Evolutionary conservation across 2,888 invertebrate genomes (phyloP).

Genomic region (Barypeithes pellucidus): DNA sequence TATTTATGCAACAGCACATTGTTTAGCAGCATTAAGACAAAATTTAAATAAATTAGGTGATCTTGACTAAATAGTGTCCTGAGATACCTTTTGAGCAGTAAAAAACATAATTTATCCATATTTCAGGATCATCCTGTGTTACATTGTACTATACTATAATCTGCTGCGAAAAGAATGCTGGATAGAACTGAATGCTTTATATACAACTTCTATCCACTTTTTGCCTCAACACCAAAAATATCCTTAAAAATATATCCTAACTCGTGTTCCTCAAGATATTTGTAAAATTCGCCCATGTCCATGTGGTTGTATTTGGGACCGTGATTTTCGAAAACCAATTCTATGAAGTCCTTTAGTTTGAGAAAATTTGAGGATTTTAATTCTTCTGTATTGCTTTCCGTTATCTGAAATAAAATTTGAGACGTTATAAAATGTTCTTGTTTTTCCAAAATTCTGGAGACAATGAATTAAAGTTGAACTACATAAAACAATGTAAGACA

Average conservation of each 20-base stretch:
- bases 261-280: slow-evolving; percentile 81
- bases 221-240: slow-evolving; percentile 79
- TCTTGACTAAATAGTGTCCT: too few relatives aligned
- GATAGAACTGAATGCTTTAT: not conserved
- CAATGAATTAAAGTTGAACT: too few relatives aligned
- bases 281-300: slow-evolving; percentile 85
- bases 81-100: too few relatives aligned
- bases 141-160: too few relatives aligned
- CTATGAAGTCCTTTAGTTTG: slow-evolving; percentile 80
- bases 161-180: not conserved
- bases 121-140: too few relatives aligned
- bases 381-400: slow-evolving; percentile 73
- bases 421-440: too few relatives aligned
- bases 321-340: slow-evolving; percentile 75
- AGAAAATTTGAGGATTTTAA: slow-evolving; percentile 67
- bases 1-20: too few relatives aligned
- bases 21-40: too few relatives aligned
- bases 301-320: slow-evolving; percentile 74
- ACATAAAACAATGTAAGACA: too few relatives aligned
- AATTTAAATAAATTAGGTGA: too few relatives aligned
- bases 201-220: slow-evolving; percentile 38
- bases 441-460: too few relatives aligned
- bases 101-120: too few relatives aligned
- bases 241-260: slow-evolving; percentile 85
- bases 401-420: slow-evolving; percentile 72